phyloP scores from a whole-genome alignment of 2,888 invertebrate genomes.

The Nephrotoma guestfalica region DNA sequence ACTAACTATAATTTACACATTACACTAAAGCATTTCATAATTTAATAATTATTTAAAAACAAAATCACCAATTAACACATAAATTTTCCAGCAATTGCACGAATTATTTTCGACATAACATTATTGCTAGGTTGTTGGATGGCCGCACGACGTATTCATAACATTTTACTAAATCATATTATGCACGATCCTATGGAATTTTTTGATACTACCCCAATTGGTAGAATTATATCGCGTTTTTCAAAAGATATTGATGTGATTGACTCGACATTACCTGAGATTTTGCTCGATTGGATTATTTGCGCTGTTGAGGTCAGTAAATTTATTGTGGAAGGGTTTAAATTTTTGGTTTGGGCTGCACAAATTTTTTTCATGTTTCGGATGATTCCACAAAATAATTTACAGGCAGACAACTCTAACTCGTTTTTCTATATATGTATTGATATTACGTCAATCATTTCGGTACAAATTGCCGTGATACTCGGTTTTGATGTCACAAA shows the following conservation, averaged over 20 bases:
- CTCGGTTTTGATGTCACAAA: neutral
- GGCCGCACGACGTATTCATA: slow-evolving; percentile 28
- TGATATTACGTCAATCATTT: too few species aligned
- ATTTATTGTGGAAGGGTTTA: neutral
- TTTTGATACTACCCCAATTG: slow-evolving; percentile 47
- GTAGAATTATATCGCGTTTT: slow-evolving; percentile 42
- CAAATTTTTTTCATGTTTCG: neutral
- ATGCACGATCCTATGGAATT: slow-evolving; percentile 39
- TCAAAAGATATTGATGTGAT: slow-evolving; percentile 35
- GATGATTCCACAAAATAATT: neutral
- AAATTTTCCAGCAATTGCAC: neutral
- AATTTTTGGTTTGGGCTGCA: neutral
- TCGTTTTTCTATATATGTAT: too few species aligned
- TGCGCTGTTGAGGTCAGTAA: slow-evolving; percentile 21
- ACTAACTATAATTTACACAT: neutral
- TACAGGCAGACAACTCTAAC: neutral
- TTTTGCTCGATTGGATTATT: slow-evolving; percentile 40
- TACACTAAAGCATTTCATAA: slow-evolving; percentile 5
- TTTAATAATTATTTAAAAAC: neutral
- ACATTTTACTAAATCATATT: slow-evolving; percentile 32
- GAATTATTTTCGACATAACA: neutral
- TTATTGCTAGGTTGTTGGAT: slow-evolving; percentile 14
- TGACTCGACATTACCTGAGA: slow-evolving; percentile 30
- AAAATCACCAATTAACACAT: neutral
- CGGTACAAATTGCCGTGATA: too few species aligned